phyloP scores from a whole-genome alignment of 2,797 vertebrate genomes.

The Poeciliopsis paucimaculata region DNA sequence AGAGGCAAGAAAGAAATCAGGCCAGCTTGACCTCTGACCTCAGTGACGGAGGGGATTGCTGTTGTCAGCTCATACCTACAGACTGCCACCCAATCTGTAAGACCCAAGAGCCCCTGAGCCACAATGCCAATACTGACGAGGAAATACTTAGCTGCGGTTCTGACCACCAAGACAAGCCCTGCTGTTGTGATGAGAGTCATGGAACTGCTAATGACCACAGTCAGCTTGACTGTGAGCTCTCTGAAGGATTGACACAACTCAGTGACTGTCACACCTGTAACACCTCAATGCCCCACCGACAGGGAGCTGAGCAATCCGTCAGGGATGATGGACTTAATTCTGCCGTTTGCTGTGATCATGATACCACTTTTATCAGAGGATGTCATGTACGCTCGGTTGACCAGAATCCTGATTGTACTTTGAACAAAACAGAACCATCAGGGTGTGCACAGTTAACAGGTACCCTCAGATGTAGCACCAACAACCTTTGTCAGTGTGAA shows the following conservation, averaged over 20 bases:
- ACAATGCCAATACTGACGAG: neutral
- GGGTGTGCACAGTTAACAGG: neutral
- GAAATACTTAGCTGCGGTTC: slow-evolving; percentile 8
- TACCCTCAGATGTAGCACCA: slow-evolving; percentile 11
- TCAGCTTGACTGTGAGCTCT: neutral
- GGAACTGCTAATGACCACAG: neutral
- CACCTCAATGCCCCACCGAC: neutral
- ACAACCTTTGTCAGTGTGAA: slow-evolving; percentile 21
- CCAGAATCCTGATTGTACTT: neutral
- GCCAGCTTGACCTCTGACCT: slow-evolving; percentile 13
- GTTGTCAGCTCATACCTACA: neutral
- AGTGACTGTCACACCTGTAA: slow-evolving; percentile 20
- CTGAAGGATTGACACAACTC: slow-evolving; percentile 4
- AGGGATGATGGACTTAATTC: neutral
- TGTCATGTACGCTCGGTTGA: neutral
- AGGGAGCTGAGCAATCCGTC: neutral
- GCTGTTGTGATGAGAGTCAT: neutral
- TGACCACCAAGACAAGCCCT: slow-evolving; percentile 9
- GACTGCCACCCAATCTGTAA: slow-evolving; percentile 4
- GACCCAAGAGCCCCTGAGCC: slow-evolving; percentile 14
- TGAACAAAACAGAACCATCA: neutral
- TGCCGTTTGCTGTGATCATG: neutral
- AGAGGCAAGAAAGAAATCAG: slow-evolving; percentile 7
- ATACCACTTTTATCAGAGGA: neutral
- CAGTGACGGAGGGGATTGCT: neutral